phyloP scores from a whole-genome alignment of 2,113 vertebrate genomes.

The Plestiodon gilberti region DNA sequence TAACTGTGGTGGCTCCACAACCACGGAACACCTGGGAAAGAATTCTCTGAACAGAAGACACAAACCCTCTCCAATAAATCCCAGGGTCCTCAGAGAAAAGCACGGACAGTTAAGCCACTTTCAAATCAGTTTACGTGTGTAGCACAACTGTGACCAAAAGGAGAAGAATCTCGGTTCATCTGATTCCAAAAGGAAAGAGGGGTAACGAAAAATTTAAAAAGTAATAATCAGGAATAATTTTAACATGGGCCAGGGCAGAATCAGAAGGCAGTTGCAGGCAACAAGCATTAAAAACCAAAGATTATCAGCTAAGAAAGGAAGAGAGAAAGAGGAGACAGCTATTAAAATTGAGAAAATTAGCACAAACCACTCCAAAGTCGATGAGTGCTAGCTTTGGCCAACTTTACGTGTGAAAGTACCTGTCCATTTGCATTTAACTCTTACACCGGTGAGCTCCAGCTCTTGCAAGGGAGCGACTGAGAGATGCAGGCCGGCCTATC shows the following conservation, averaged over 20 bases:
- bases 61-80: not conserved
- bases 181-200: constrained; percentile 18
- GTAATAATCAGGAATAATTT: constrained; percentile 21
- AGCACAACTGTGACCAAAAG: not conserved
- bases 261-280: constrained; percentile 54
- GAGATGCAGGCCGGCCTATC: not conserved
- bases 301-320: constrained; percentile 34
- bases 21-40: not conserved
- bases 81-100: not conserved
- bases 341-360: constrained; percentile 38
- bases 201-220: not conserved
- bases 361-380: constrained; percentile 36
- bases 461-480: not conserved
- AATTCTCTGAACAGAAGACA: not conserved
- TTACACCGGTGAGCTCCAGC: not conserved
- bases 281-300: constrained; percentile 36
- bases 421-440: not conserved
- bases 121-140: not conserved
- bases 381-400: constrained; percentile 24
- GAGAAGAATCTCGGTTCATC: constrained; percentile 28
- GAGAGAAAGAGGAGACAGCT: not conserved
- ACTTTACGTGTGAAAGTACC: constrained; percentile 13
- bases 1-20: not conserved
- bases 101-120: not conserved
- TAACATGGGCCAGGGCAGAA: constrained; percentile 23